phyloP scores from a whole-genome alignment of 2,113 vertebrate genomes.

The Polypterus senegalus region DNA sequence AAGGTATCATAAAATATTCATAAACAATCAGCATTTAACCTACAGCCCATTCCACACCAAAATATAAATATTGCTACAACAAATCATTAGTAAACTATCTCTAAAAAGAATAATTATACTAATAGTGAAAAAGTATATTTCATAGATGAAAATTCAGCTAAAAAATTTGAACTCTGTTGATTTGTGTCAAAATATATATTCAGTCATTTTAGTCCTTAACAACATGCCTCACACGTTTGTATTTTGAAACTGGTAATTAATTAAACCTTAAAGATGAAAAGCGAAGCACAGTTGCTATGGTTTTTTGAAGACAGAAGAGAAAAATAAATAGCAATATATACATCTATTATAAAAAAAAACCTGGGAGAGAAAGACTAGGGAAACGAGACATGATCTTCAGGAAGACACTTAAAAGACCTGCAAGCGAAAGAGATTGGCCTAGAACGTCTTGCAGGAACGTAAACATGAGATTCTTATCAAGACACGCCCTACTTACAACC shows the following conservation, averaged over 20 bases:
- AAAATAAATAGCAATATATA: too few species aligned
- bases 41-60: not conserved
- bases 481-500: too few species aligned
- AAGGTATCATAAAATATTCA: too few species aligned
- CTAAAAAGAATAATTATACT: conserved; percentile 5
- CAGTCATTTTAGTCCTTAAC: conserved; percentile 3
- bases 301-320: too few species aligned
- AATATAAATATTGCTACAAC: conserved; percentile 8
- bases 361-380: too few species aligned
- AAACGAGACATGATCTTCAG: too few species aligned
- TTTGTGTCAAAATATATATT: conserved; percentile 4
- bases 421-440: too few species aligned
- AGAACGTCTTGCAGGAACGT: too few species aligned
- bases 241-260: conserved; percentile 1
- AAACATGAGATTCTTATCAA: too few species aligned
- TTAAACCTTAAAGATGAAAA: not conserved
- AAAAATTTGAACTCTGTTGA: conserved; percentile 3
- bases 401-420: too few species aligned
- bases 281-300: too few species aligned
- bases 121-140: conserved; percentile 7
- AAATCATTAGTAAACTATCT: conserved; percentile 8
- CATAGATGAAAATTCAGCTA: conserved; percentile 14
- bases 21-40: conserved; percentile 2
- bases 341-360: too few species aligned
- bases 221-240: not conserved